Evolutionary conservation across 2,888 invertebrate species (phyloP), one percentile per base, ranked within the genome.

Genomic region (Caenorhabditis parvicauda): DNA sequence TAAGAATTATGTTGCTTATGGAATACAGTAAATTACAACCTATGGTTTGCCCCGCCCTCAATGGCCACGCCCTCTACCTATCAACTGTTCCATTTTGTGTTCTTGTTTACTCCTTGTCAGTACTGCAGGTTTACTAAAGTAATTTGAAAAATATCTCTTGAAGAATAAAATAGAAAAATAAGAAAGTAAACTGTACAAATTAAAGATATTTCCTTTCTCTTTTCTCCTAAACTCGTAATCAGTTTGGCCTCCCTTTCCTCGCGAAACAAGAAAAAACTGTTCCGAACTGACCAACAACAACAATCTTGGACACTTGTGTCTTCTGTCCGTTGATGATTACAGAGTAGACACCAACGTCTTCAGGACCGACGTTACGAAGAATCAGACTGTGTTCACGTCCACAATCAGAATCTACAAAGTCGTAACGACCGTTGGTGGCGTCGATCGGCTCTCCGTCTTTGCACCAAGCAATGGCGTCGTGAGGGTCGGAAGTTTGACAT

Each of bases 331-430:
- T 72, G 21, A 76, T 69, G 5, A 64, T 21, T 7, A 70, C 67
- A 2, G 65, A 65, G 47, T 73, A 75, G 46, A 72, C 69, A 19
- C 74, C 76, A 21, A 64, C 64, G 53, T 76, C 76, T 14, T 47
- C 54, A 38, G 64, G 64, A 3, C 50, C 43, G 17, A 73, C 60
- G 37, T 66, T 61, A 12, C 59, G 53, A 27, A 76, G 74, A 14
- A 72, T 65, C 39, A 76, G 59, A 19, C 64, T 64, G 45, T 76
- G 76, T 17, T 60, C 54, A 22, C 50, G 61, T 9, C 57, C 59
- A 48, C 64, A 61, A 24, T 52, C 58, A 9, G 54, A 27, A 9
- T 59, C 52, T 14, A 47, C 48, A 45, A 51, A 55, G 2, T 43
- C 39, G 32, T 52, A 55, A 2, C 54, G 58, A 14, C 45, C 25